Percentiles rank a stretch among this genome's conserved stretches.
Conservation (phyloP, 2,888 invertebrate species). For the Microplitis deprimator region DNA sequence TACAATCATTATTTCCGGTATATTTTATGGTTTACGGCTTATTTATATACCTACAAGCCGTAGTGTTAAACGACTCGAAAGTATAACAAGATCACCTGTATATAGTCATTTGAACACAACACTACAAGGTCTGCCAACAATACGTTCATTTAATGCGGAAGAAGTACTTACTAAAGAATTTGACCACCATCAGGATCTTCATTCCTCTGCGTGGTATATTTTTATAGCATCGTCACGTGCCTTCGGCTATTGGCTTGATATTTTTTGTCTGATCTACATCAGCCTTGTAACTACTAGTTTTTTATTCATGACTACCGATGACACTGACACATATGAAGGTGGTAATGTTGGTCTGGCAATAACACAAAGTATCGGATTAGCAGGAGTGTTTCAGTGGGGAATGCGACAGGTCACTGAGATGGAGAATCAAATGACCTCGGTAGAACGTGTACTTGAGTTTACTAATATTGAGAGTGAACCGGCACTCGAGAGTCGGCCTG, state of each 20-base stretch:
- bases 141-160: slow-evolving; percentile 90
- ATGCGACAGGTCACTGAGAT: slow-evolving; percentile 89
- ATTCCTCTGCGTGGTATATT: slow-evolving; percentile 93
- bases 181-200: slow-evolving; percentile 86
- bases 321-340: slow-evolving; percentile 72
- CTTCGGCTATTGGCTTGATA: slow-evolving; percentile 94
- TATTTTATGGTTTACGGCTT: slow-evolving; percentile 83
- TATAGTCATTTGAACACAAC: slow-evolving; percentile 93
- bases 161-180: slow-evolving; percentile 84
- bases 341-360: slow-evolving; percentile 86
- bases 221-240: slow-evolving; percentile 92
- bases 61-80: slow-evolving; percentile 86
- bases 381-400: slow-evolving; percentile 89
- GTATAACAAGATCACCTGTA: slow-evolving; percentile 92
- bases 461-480: slow-evolving; percentile 80
- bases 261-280: slow-evolving; percentile 90
- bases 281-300: slow-evolving; percentile 89
- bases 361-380: slow-evolving; percentile 85
- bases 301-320: slow-evolving; percentile 74
- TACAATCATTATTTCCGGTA: slow-evolving; percentile 78
- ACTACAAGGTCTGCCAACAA: slow-evolving; percentile 91
- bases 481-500: slow-evolving; percentile 76
- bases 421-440: slow-evolving; percentile 83
- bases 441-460: slow-evolving; percentile 81
- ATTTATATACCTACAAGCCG: slow-evolving; percentile 87